Evolutionary conservation across 2,113 vertebrate genomes (phyloP), one percentile per base, ranked within the genome.

Genomic region (Ochotona princeps): DNA sequence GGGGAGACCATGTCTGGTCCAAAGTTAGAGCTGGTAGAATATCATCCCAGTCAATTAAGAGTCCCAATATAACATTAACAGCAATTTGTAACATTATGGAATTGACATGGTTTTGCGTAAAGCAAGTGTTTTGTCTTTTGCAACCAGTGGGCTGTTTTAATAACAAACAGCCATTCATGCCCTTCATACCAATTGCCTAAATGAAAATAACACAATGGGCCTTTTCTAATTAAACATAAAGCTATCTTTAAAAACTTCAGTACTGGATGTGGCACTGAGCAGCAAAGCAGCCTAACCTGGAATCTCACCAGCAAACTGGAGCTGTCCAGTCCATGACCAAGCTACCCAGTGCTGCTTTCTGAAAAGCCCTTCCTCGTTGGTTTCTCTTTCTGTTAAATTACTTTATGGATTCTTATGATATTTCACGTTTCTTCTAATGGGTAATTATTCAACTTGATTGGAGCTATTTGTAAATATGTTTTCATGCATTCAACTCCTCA

Each of bases 141-240:
- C 65, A 92, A 87, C 23, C 51, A 87, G 57, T 87, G 25, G 32
- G 44, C 54, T 92, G 38, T n/a, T 94, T 80, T 72, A 79, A 51
- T 66, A 67, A 88, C 75, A 89, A 95, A 92, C n/a, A 82, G 28
- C 47, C 67, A 79, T 82, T 87, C 65, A 86, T 91, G 14, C 18
- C 21, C 6, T 6, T 82, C 18, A 73, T 87, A 89, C 65, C 91
- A 76, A 82, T 70, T 51, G 49, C n/a, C 82, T 91, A 95, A 81
- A 92, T 86, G 54, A 95, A 95, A 90, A 65, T 61, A 74, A 8
- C 57, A 85, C 82, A 90, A 84, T 72, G 32, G 73, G 1, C 44
- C 91, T 85, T 79, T 92, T 95, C 69, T 76, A 87, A 91, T 81
- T 97, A 95, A 89, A 82, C 54, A 73, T 87, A 95, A 91, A 44